These are phyloP conservation scores for Uloborus diversus DNA, from an alignment of 1,140 invertebrate species.

Conservation along the genomic window DNA sequence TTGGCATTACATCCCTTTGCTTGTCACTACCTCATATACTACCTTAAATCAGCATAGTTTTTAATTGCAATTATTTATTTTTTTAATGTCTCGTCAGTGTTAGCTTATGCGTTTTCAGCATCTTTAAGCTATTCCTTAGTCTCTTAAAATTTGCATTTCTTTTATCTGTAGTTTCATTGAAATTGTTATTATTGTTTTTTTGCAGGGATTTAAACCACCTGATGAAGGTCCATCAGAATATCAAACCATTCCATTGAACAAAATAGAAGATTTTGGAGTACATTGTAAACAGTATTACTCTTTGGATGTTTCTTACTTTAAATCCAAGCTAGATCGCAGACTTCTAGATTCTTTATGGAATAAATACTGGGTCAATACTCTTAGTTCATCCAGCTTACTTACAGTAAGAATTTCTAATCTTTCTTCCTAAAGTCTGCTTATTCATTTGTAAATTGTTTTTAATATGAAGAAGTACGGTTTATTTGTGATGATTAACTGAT, in stretches of 20 bases:
- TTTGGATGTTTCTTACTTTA: slow-evolving; percentile 98
- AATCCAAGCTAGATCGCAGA: slow-evolving; percentile 90
- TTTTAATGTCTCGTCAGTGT: too few species aligned
- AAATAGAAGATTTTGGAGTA: slow-evolving; percentile 99
- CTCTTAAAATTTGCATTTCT: slow-evolving; percentile 49
- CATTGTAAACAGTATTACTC: slow-evolving; percentile 99
- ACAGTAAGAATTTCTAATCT: slow-evolving; percentile 70
- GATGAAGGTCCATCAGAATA: slow-evolving; percentile 99
- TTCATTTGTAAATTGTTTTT: too few species aligned
- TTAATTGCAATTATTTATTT: too few species aligned
- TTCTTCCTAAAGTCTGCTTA: not conserved
- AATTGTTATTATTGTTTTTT: too few species aligned
- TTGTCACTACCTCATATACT: too few species aligned
- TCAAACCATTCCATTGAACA: slow-evolving; percentile 98
- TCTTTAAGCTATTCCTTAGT: too few species aligned
- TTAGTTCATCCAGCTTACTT: slow-evolving; percentile 94
- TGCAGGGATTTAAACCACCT: slow-evolving; percentile 94
- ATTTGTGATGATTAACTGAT: too few species aligned
- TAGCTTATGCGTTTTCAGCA: too few species aligned
- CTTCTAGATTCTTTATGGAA: slow-evolving; percentile 97
- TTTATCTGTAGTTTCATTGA: too few species aligned
- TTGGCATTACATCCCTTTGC: too few species aligned
- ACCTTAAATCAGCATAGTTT: too few species aligned
- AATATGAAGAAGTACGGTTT: too few species aligned
- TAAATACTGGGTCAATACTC: slow-evolving; percentile 99